A percentile compares a stretch with the other conserved stretches of the same genome.
Conservation (phyloP, 2,888 invertebrate genomes). For the Caenorhabditis becei region DNA sequence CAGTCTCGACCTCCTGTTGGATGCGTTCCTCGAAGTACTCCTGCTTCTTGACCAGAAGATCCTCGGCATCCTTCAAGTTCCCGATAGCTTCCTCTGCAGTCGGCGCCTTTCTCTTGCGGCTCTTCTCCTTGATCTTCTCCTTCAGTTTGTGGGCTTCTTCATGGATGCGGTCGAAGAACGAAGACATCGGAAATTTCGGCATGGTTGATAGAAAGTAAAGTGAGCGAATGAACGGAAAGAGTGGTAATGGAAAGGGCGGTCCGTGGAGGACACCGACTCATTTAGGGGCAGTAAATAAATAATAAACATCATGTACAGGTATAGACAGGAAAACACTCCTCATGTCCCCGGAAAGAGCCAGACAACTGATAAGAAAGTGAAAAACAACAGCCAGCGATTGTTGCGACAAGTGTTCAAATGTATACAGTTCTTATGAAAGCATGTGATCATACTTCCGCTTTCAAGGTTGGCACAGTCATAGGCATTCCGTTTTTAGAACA, state of each 20-base stretch:
- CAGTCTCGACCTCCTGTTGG: slow-evolving; percentile 65
- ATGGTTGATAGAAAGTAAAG: too few relatives aligned
- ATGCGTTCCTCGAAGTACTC: slow-evolving; percentile 68
- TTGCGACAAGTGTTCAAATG: background rate
- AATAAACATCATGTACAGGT: slow-evolving; percentile 2
- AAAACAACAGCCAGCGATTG: background rate
- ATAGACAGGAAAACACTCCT: background rate
- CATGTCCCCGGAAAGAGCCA: background rate
- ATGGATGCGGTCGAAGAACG: slow-evolving; percentile 62
- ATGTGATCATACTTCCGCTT: slow-evolving; percentile 2
- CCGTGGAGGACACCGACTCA: slow-evolving; percentile 45
- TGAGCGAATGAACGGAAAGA: slow-evolving; percentile 2
- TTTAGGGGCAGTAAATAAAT: slow-evolving; percentile 13
- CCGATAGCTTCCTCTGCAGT: slow-evolving; percentile 69
- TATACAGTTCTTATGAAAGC: background rate
- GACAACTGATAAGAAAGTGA: slow-evolving; percentile 15
- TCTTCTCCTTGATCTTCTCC: slow-evolving; percentile 64
- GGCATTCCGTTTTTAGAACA: background rate
- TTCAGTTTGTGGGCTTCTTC: slow-evolving; percentile 62
- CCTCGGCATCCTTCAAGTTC: slow-evolving; percentile 69
- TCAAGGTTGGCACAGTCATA: slow-evolving; percentile 7
- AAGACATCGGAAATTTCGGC: slow-evolving; percentile 47
- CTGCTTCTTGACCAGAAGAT: slow-evolving; percentile 70
- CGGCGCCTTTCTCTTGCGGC: slow-evolving; percentile 65
- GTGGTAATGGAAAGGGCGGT: slow-evolving; percentile 30